Conservation (phyloP, 2,113 vertebrate genomes). For the Gallinago media region DNA sequence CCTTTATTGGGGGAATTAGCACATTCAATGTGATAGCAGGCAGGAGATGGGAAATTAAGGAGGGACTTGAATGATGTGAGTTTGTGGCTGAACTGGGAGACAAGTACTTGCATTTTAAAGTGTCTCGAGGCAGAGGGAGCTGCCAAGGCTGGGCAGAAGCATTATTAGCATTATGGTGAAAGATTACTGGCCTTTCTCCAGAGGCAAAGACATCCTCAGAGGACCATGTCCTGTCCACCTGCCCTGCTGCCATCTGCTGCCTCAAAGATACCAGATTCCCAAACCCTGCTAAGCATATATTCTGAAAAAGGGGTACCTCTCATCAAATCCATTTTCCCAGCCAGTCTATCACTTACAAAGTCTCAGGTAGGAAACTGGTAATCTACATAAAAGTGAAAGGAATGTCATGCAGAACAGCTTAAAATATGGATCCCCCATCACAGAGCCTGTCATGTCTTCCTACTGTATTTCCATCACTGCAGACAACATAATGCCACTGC, state of each 20-base stretch:
- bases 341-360: conserved; percentile 49
- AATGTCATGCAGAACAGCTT: conserved; percentile 55
- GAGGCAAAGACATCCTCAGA: not conserved
- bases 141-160: not conserved
- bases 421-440: conserved; percentile 28
- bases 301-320: not conserved
- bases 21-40: not conserved
- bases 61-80: not conserved
- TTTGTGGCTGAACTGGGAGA: not conserved
- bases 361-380: conserved; percentile 32
- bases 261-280: not conserved
- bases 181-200: not conserved
- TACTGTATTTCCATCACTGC: conserved; percentile 65
- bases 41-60: not conserved
- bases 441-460: conserved; percentile 46
- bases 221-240: not conserved
- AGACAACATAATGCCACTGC: conserved; percentile 66
- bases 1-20: not conserved
- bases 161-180: not conserved
- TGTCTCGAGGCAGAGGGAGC: not conserved
- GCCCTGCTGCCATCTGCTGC: not conserved
- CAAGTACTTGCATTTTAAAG: not conserved
- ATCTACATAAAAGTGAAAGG: conserved; percentile 69
- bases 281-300: not conserved
- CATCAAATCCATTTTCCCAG: conserved; percentile 42